A percentile compares a stretch with the other conserved stretches of the same genome.
Evolutionary conservation across 2,888 invertebrate species (phyloP).

Genomic region (Hyalella azteca): DNA sequence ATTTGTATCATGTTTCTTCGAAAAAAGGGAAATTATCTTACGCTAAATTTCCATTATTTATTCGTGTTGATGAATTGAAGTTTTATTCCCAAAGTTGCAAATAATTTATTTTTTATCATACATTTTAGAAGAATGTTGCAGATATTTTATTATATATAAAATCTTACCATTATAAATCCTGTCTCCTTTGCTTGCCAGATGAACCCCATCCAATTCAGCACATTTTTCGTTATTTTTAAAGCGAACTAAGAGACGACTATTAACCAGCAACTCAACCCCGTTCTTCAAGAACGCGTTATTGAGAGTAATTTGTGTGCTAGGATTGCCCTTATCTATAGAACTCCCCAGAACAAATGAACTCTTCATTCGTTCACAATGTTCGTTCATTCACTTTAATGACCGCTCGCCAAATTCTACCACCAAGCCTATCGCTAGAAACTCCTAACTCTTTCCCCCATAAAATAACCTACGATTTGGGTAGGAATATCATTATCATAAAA

Average conservation of each 20-base stretch:
- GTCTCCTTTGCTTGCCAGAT: neutral
- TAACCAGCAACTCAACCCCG: neutral
- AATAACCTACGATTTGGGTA: too few relatives aligned
- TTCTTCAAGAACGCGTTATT: neutral
- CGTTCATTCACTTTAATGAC: neutral
- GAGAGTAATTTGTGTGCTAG: neutral
- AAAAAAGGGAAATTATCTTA: too few relatives aligned
- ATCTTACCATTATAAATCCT: neutral
- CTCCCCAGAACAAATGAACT: neutral
- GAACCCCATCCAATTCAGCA: neutral
- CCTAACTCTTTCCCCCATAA: too few relatives aligned
- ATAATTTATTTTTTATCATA: too few relatives aligned
- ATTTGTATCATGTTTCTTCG: too few relatives aligned
- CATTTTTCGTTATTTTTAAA: neutral
- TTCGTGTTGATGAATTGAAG: too few relatives aligned
- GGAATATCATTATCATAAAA: too few relatives aligned
- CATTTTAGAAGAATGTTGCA: too few relatives aligned
- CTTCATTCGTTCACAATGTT: neutral
- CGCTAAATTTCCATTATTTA: too few relatives aligned
- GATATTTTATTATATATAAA: too few relatives aligned
- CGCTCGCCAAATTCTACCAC: neutral
- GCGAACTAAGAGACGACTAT: neutral
- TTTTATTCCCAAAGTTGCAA: too few relatives aligned
- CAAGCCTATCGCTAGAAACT: neutral
- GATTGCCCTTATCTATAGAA: neutral